phyloP scores from a whole-genome alignment of 2,113 vertebrate species.

The Grantiella picta region DNA sequence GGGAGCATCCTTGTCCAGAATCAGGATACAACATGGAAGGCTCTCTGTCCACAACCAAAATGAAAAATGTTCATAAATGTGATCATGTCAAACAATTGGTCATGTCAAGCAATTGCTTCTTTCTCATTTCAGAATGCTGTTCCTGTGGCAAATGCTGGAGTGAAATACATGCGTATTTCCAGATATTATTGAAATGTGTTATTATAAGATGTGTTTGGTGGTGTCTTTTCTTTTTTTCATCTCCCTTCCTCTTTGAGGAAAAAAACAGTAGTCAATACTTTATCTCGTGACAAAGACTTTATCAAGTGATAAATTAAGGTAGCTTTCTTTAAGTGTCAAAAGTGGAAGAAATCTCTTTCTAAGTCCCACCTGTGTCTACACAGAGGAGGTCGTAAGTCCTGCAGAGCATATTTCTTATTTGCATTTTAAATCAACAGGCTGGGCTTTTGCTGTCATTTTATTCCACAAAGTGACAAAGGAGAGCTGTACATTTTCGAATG shows the following conservation, averaged over 20 bases:
- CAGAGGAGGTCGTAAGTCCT: not conserved
- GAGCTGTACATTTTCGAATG: not conserved
- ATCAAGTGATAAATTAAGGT: not conserved
- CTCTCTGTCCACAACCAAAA: not conserved
- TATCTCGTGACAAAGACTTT: not conserved
- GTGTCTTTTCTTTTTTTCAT: not conserved
- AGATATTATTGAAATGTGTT: not conserved
- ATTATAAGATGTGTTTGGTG: not conserved
- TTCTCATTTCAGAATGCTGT: not conserved
- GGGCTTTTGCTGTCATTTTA: not conserved
- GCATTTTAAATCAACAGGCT: slow-evolving; percentile 50
- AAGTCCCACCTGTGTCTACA: not conserved
- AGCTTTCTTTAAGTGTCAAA: not conserved
- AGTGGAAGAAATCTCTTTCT: not conserved
- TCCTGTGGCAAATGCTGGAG: not conserved
- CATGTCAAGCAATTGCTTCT: not conserved
- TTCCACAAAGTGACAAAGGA: not conserved
- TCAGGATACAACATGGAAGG: not conserved
- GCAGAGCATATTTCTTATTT: not conserved
- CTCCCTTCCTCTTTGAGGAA: not conserved
- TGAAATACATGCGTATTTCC: not conserved
- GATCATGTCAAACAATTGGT: no score
- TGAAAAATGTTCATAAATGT: not conserved
- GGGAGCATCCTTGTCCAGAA: not conserved
- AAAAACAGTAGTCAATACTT: not conserved